These are phyloP conservation scores for Ormia ochracea DNA, from an alignment of 2,888 invertebrate genomes.

Conservation along the genomic window DNA sequence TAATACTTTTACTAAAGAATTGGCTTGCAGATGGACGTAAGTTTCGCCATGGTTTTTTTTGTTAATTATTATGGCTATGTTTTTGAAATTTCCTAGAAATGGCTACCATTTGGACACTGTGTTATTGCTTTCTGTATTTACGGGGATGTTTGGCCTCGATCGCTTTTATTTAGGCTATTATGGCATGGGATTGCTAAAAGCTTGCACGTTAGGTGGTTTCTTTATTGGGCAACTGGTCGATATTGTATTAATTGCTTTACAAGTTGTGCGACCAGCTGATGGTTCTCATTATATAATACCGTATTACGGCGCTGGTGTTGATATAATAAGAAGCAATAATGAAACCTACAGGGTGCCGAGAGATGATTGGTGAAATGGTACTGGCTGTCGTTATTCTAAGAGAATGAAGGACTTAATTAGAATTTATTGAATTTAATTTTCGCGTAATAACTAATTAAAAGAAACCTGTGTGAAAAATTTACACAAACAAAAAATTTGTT, in stretches of 20 bases:
- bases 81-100: slow-evolving; percentile 82
- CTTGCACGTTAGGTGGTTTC: slow-evolving; percentile 97
- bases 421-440: not conserved
- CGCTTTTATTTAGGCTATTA: slow-evolving; percentile 99
- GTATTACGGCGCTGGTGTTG: slow-evolving; percentile 92
- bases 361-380: slow-evolving; percentile 81
- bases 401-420: slow-evolving; percentile 42
- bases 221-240: slow-evolving; percentile 96
- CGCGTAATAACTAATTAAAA: not conserved
- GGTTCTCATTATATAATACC: slow-evolving; percentile 96
- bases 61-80: not conserved
- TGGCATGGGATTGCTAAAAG: slow-evolving; percentile 94
- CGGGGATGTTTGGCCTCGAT: slow-evolving; percentile 98
- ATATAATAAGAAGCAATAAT: slow-evolving; percentile 88
- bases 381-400: not conserved
- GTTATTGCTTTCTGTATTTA: slow-evolving; percentile 93
- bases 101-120: slow-evolving; percentile 96
- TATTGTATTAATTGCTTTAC: slow-evolving; percentile 86
- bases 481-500: not conserved
- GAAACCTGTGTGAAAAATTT: not conserved
- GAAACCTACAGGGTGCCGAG: slow-evolving; percentile 88
- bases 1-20: slow-evolving; percentile 86
- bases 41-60: slow-evolving; percentile 78
- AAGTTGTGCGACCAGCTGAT: slow-evolving; percentile 94
- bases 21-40: slow-evolving; percentile 97